Evolutionary conservation across 2,888 invertebrate species (phyloP).

Genomic region (Notocelia uddmanniana): DNA sequence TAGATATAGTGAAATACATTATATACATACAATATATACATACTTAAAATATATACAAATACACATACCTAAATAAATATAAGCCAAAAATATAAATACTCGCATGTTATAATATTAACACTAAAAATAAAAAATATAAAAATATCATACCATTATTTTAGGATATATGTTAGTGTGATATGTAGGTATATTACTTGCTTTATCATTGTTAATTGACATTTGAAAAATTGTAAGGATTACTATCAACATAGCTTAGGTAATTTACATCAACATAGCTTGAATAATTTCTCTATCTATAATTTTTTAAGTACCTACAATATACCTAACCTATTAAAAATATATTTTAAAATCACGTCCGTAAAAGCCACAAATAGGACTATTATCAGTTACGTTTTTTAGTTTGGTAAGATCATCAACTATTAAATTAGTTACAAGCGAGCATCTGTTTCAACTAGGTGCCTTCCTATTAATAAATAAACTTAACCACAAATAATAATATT

Average conservation of each 20-base stretch:
- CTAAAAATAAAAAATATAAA: constrained; percentile 21
- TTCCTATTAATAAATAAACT: constrained; percentile 41
- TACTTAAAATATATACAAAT: not conserved
- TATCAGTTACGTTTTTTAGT: not conserved
- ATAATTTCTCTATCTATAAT: constrained; percentile 24
- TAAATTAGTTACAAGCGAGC: not conserved
- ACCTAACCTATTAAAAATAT: not conserved
- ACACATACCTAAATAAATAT: not conserved
- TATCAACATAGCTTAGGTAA: constrained; percentile 37
- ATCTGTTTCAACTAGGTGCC: not conserved
- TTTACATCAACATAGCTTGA: constrained; percentile 10
- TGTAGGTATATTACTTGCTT: constrained; percentile 42
- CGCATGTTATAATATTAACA: constrained; percentile 17
- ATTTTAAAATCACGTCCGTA: not conserved
- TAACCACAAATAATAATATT: constrained; percentile 45
- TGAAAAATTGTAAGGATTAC: constrained; percentile 18
- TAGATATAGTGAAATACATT: not conserved
- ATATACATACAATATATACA: not conserved
- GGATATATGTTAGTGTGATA: constrained; percentile 38
- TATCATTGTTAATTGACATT: constrained; percentile 21
- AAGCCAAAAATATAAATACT: constrained; percentile 24
- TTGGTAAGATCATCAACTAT: not conserved
- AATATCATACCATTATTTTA: constrained; percentile 6
- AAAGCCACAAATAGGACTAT: not conserved
- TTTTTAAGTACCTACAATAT: not conserved